Conservation (phyloP, 2,113 vertebrate genomes). For the Sylvilagus bachmani region DNA sequence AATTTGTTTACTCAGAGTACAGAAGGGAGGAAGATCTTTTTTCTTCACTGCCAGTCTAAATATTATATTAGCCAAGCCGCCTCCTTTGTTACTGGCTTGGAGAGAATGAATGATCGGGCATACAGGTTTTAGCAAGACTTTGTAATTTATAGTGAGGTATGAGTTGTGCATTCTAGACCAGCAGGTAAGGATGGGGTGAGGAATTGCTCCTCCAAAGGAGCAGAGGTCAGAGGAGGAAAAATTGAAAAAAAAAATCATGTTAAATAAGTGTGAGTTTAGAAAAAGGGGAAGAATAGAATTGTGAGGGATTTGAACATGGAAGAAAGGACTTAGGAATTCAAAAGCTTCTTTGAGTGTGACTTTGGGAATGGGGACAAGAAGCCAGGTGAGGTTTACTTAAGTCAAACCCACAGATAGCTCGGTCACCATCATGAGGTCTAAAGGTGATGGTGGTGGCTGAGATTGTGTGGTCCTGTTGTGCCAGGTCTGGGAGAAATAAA, state of each 20-base stretch:
- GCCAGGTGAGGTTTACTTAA: neutral
- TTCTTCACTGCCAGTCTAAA: slow-evolving; percentile 64
- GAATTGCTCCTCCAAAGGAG: neutral
- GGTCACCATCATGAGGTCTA: neutral
- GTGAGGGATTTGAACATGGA: neutral
- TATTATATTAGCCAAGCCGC: slow-evolving; percentile 45
- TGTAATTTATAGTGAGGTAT: slow-evolving; percentile 33
- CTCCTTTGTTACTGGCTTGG: slow-evolving; percentile 44
- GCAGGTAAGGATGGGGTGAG: neutral
- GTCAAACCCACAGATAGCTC: neutral
- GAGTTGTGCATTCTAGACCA: slow-evolving; percentile 19
- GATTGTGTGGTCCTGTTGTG: neutral
- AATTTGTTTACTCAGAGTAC: slow-evolving; percentile 75
- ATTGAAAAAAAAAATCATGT: neutral
- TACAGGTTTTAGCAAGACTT: neutral
- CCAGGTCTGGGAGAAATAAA: neutral
- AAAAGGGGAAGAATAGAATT: neutral
- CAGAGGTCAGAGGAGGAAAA: neutral
- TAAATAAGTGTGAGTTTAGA: slow-evolving; percentile 17
- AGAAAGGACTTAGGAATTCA: neutral
- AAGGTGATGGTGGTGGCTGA: neutral
- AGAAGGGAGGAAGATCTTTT: slow-evolving; percentile 58
- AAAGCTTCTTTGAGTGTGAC: neutral
- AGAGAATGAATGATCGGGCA: neutral
- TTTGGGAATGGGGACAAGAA: neutral